These are phyloP conservation scores for Macrostomum cliftonense DNA, from an alignment of 2,888 invertebrate species.

Conservation along the genomic window DNA sequence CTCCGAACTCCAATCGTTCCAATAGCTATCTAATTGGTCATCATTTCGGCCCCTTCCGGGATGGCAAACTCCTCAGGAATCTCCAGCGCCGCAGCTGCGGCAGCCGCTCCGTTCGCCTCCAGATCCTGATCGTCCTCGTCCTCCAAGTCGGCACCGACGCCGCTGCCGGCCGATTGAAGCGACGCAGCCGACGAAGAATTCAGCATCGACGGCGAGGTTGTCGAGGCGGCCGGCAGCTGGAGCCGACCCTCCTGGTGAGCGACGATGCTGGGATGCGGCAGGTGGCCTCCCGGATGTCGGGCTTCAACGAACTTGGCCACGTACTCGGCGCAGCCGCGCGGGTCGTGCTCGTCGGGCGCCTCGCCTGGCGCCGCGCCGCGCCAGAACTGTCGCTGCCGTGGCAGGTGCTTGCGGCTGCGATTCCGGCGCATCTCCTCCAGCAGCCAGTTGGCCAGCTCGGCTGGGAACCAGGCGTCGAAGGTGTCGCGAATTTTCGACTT, in stretches of 20 bases:
- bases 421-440: constrained; percentile 27
- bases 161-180: no score
- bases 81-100: no score
- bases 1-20: no score
- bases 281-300: constrained; percentile 13
- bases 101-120: no score
- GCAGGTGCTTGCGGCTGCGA: constrained; percentile 19
- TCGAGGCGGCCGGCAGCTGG: background rate
- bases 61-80: no score
- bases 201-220: no score
- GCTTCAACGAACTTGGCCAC: constrained; percentile 19
- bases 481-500: constrained; percentile 21
- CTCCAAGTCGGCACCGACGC: no score
- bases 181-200: no score
- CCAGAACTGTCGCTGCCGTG: constrained; percentile 26
- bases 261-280: constrained; percentile 29
- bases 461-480: constrained; percentile 22
- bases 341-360: constrained; percentile 21
- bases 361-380: constrained; percentile 13
- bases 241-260: constrained; percentile 16
- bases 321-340: constrained; percentile 26
- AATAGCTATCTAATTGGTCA: no score
- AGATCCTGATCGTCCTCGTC: no score
- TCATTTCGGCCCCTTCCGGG: no score
- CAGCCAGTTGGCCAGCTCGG: constrained; percentile 25